Conservation (phyloP, 2,113 vertebrate species). For the Syngnathus typhle region DNA sequence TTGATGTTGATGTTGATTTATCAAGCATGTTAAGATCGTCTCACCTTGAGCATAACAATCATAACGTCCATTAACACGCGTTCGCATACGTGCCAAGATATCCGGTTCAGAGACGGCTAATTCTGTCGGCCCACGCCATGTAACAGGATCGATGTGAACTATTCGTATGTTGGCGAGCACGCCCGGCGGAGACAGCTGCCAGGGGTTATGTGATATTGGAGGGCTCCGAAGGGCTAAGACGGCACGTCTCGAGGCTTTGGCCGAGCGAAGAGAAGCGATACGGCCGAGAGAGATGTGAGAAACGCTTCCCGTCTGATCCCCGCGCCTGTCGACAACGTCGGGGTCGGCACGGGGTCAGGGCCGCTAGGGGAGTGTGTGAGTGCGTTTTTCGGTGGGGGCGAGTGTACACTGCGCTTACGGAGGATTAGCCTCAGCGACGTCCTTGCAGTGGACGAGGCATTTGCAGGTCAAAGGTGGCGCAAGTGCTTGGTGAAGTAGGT, state of each 20-base stretch:
- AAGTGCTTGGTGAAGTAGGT: constrained; percentile 9
- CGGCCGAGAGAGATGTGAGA: constrained; percentile 26
- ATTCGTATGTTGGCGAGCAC: constrained; percentile 50
- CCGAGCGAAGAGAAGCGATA: constrained; percentile 24
- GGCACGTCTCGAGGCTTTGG: constrained; percentile 30
- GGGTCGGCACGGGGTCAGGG: constrained; percentile 24
- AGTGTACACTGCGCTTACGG: constrained; percentile 11
- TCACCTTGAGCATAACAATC: constrained; percentile 23
- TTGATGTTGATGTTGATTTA: constrained; percentile 25
- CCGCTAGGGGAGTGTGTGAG: constrained; percentile 9
- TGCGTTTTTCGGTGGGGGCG: not conserved
- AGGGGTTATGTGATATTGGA: constrained; percentile 54
- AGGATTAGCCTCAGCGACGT: constrained; percentile 37
- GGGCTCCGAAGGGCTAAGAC: constrained; percentile 32
- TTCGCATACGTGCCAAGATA: constrained; percentile 48
- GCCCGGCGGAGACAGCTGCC: constrained; percentile 52
- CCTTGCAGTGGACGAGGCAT: constrained; percentile 22
- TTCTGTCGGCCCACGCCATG: constrained; percentile 49
- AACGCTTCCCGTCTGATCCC: constrained; percentile 23
- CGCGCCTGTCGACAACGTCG: not conserved
- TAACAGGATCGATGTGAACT: constrained; percentile 55
- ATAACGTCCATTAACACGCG: constrained; percentile 53
- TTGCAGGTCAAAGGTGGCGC: constrained; percentile 39
- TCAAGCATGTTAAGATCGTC: constrained; percentile 32
- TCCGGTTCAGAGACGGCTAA: constrained; percentile 43